Evolutionary conservation across 2,888 invertebrate species (phyloP).

Genomic region (Trachelus iudaicus): DNA sequence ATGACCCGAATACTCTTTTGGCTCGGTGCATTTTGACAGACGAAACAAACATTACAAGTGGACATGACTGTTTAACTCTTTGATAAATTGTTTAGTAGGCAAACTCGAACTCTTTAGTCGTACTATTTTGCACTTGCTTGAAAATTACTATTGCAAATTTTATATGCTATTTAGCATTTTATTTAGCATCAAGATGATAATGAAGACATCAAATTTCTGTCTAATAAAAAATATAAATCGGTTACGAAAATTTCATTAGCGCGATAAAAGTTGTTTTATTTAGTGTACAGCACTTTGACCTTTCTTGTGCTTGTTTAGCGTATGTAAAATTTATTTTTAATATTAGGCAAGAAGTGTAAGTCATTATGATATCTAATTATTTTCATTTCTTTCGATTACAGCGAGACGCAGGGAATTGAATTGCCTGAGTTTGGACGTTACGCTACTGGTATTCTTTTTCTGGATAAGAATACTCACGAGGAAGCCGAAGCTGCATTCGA

Average conservation of each 20-base stretch:
- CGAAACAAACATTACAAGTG: not conserved
- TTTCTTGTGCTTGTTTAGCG: not conserved
- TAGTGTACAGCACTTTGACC: not conserved
- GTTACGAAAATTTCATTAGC: not conserved
- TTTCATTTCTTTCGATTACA: constrained; percentile 60
- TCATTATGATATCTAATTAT: not conserved
- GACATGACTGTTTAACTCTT: not conserved
- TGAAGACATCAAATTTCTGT: not conserved
- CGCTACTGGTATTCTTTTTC: constrained; percentile 96
- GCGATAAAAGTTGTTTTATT: not conserved
- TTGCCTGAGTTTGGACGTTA: constrained; percentile 90
- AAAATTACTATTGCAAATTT: not conserved
- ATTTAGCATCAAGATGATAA: not conserved
- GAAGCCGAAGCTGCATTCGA: constrained; percentile 85
- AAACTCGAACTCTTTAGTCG: not conserved
- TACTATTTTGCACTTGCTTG: not conserved
- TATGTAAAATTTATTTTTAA: not conserved
- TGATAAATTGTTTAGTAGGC: not conserved
- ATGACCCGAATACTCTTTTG: not conserved
- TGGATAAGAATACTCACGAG: constrained; percentile 85
- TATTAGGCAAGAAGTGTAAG: not conserved
- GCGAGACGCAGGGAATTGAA: constrained; percentile 82
- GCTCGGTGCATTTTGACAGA: not conserved
- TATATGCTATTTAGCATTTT: not conserved
- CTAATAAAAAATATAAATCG: not conserved